Conservation (phyloP, 1,140 invertebrate species). For the Leucophenga varia region DNA sequence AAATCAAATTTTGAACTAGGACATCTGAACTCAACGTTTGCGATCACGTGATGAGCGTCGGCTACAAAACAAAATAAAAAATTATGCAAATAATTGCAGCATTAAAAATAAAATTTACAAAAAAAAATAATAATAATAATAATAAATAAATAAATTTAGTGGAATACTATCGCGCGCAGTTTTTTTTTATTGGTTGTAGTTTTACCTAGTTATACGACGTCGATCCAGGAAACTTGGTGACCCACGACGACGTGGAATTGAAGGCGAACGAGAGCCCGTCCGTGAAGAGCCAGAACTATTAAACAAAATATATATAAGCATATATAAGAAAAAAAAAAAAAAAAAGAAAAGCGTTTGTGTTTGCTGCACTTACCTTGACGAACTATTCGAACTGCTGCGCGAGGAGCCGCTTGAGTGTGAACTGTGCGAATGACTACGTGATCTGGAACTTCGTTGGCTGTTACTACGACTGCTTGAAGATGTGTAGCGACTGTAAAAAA, state of each 20-base stretch:
- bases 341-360: too few species aligned
- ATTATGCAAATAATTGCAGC: slow-evolving; percentile 33
- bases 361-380: slow-evolving; percentile 36
- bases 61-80: slow-evolving; percentile 58
- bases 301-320: neutral
- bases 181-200: neutral
- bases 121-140: slow-evolving; percentile 5
- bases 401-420: slow-evolving; percentile 60
- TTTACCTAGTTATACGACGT: slow-evolving; percentile 86
- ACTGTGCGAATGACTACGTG: slow-evolving; percentile 57
- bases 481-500: slow-evolving; percentile 46
- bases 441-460: slow-evolving; percentile 54
- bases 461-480: slow-evolving; percentile 55
- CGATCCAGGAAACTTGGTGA: slow-evolving; percentile 89
- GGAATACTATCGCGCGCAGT: neutral
- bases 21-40: too few species aligned
- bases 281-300: slow-evolving; percentile 41
- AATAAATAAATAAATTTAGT: slow-evolving; percentile 8
- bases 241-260: slow-evolving; percentile 82
- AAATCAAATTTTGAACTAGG: too few species aligned
- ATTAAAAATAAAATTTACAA: slow-evolving; percentile 18
- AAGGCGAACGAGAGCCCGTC: slow-evolving; percentile 72
- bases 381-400: slow-evolving; percentile 48
- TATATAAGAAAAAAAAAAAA: neutral
- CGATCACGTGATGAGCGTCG: slow-evolving; percentile 57